Base-by-base conservation (phyloP, 2,797 vertebrate genomes). In the Streptopelia turtur region DNA sequence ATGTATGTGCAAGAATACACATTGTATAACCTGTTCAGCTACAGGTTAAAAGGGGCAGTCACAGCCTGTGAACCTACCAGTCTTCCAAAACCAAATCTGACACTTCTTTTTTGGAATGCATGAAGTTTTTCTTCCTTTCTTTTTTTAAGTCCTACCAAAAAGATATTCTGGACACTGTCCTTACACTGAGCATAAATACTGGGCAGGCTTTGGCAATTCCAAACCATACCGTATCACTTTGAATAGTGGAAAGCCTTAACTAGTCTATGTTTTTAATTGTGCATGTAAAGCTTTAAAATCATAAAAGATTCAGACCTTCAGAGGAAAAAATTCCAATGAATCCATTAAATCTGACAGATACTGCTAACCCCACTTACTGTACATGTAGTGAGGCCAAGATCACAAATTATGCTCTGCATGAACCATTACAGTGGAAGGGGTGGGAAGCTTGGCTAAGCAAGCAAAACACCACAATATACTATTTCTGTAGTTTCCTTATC, bases 321-420 rank as follows among this genome's bases (percentile, higher is more conserved):
- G 13, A 70, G 35, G 20, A 35, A 77, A 84, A 79, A 50, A 20
- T 3, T 70, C 16, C 27, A 70, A 21, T 14, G 24, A 87, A 77
- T 39, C 35, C 56, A 55, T 49, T 39, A 49, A 56, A 66, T 31
- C 27, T 59, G n/a, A 45, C 37, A 85, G 11, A 55, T 59, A 30
- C 31, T 87, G 33, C 47, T 89, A 50, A 39, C 20, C 28, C 12
- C 59, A 63, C 10, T 37, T 21, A 68, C 10, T 16, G 6, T 11
- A 65, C 17, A 16, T 0, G 0, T 25, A 43, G 6, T 6, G 2
- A 81, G 31, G 31, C 15, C 2, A 2, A 87, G 31, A 35, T 80
- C 53, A 87, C 53, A 75, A 85, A 53, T 3, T 0, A 3, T 6
- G 30, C 18, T 71, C 6, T 16, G 11, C 5, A 4, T 13, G 45